Evolutionary conservation across 1,140 invertebrate species (phyloP).

Genomic region (Rhyzopertha dominica): DNA sequence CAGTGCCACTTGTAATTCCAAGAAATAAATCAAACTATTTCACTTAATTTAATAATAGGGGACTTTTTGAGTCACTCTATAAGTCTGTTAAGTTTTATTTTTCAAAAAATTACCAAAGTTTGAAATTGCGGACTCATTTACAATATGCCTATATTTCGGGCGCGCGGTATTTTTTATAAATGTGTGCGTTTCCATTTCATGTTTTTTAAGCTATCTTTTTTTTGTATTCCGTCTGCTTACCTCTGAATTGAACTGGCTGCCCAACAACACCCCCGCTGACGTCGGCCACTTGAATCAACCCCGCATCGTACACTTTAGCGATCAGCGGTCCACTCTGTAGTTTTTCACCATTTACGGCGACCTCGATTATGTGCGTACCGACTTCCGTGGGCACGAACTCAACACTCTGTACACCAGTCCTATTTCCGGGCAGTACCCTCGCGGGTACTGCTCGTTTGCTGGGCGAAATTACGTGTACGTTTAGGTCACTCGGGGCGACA

Average conservation of each 20-base stretch:
- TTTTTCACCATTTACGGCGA: constrained; percentile 76
- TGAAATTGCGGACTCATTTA: too few relatives aligned
- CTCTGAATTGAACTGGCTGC: constrained; percentile 89
- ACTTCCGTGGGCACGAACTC: constrained; percentile 90
- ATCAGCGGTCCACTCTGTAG: constrained; percentile 79
- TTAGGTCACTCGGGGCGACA: constrained; percentile 47
- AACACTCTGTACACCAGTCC: constrained; percentile 75
- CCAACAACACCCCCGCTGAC: constrained; percentile 86
- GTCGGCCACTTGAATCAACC: constrained; percentile 86
- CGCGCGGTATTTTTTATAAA: too few relatives aligned
- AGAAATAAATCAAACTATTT: too few relatives aligned
- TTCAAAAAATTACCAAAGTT: too few relatives aligned
- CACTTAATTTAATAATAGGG: too few relatives aligned
- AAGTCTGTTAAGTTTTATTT: too few relatives aligned
- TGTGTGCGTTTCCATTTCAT: too few relatives aligned
- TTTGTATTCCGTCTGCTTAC: constrained; percentile 50
- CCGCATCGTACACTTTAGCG: constrained; percentile 90
- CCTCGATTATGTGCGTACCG: constrained; percentile 83
- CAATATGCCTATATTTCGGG: too few relatives aligned
- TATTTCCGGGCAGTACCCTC: constrained; percentile 64
- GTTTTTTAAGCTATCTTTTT: too few relatives aligned
- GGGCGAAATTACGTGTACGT: constrained; percentile 59
- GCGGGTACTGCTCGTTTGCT: constrained; percentile 65
- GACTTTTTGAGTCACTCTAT: too few relatives aligned
- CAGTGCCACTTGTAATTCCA: too few relatives aligned